phyloP scores from a whole-genome alignment of 1,140 invertebrate species.

The Ooceraea biroi region DNA sequence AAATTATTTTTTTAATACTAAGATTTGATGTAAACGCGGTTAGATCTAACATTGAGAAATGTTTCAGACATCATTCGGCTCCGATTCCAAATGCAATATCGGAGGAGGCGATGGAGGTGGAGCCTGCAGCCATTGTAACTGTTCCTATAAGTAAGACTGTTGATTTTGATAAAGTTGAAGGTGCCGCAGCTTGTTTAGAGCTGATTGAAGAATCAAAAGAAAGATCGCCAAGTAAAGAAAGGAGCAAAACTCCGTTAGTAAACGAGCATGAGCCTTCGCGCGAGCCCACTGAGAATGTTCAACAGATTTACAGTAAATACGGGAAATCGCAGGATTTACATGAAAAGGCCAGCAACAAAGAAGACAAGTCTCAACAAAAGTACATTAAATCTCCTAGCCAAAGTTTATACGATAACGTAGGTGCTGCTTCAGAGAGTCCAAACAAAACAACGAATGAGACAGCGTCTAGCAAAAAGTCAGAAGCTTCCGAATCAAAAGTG shows the following conservation, averaged over 20 bases:
- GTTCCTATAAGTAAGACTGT: slow-evolving; percentile 68
- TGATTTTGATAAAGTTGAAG: slow-evolving; percentile 62
- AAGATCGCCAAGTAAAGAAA: slow-evolving; percentile 78
- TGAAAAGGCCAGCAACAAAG: slow-evolving; percentile 41
- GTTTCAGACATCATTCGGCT: slow-evolving; percentile 79
- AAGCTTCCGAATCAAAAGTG: slow-evolving; percentile 78
- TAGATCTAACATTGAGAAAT: neutral
- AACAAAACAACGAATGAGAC: slow-evolving; percentile 53
- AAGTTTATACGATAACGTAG: neutral
- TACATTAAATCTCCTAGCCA: slow-evolving; percentile 31
- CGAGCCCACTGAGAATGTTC: slow-evolving; percentile 55
- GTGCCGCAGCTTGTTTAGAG: slow-evolving; percentile 68
- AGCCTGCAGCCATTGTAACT: slow-evolving; percentile 65
- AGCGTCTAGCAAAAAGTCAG: slow-evolving; percentile 77
- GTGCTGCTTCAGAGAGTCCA: neutral
- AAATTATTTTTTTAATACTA: slow-evolving; percentile 20
- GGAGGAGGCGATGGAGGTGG: slow-evolving; percentile 81
- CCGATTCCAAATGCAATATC: slow-evolving; percentile 80
- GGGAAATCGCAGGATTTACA: no score
- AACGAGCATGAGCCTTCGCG: slow-evolving; percentile 47
- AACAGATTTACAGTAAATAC: slow-evolving; percentile 29
- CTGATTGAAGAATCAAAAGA: slow-evolving; percentile 78
- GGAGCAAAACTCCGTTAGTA: slow-evolving; percentile 76
- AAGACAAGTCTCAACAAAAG: slow-evolving; percentile 61
- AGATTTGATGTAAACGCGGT: neutral